phyloP scores from a whole-genome alignment of 2,888 invertebrate genomes.

The Meliscaeva auricollis region DNA sequence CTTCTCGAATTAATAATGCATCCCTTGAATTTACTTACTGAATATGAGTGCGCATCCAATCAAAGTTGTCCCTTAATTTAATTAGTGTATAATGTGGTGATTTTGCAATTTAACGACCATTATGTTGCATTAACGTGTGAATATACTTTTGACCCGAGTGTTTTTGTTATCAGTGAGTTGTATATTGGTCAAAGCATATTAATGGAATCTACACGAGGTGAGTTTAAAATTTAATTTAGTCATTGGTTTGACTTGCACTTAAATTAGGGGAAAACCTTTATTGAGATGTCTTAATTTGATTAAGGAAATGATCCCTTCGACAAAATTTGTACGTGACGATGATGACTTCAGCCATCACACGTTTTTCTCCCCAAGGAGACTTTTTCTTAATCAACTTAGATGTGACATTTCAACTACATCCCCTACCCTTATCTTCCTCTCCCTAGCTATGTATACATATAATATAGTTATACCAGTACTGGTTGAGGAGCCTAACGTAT shows the following conservation, averaged over 20 bases:
- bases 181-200: background rate
- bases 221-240: conserved; percentile 28
- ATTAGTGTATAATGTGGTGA: conserved; percentile 1
- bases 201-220: conserved; percentile 60
- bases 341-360: conserved; percentile 52
- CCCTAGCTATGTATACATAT: background rate
- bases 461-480: background rate
- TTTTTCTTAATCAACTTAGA: conserved; percentile 58
- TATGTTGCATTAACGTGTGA: conserved; percentile 37
- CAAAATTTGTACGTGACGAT: conserved; percentile 29
- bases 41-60: background rate
- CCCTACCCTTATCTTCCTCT: background rate
- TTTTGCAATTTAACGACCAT: conserved; percentile 25
- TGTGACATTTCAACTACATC: conserved; percentile 17
- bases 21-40: background rate
- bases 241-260: background rate
- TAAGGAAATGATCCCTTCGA: conserved; percentile 21
- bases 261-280: background rate
- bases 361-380: background rate
- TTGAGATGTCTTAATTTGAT: conserved; percentile 48
- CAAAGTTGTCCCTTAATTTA: conserved; percentile 33
- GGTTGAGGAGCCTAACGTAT: background rate
- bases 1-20: conserved; percentile 7
- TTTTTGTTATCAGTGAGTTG: conserved; percentile 12
- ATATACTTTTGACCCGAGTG: background rate